Evolutionary conservation across 2,797 vertebrate species (phyloP).

Genomic region (Gymnothorax javanicus): DNA sequence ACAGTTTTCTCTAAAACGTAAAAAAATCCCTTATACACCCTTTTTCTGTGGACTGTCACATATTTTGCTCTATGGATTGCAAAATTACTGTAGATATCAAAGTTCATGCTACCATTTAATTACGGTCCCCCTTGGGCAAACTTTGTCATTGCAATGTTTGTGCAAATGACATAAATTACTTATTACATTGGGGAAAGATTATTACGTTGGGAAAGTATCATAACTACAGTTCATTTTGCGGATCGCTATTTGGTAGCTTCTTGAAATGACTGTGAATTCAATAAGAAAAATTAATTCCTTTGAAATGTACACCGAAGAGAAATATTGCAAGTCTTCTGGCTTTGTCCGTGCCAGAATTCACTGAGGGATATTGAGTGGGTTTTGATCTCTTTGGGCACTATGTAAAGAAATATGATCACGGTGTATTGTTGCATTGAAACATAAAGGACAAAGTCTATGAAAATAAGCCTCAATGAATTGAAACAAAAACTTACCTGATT

Average conservation of each 20-base stretch:
- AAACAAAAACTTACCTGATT: not conserved
- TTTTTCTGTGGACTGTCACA: too few relatives aligned
- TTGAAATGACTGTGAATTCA: not conserved
- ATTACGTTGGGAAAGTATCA: not conserved
- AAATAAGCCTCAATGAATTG: not conserved
- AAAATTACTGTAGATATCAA: not conserved
- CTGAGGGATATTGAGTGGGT: not conserved
- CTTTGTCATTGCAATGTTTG: not conserved
- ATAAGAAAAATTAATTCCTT: not conserved
- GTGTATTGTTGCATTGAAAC: constrained; percentile 3
- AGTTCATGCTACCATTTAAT: not conserved
- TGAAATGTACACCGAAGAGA: not conserved
- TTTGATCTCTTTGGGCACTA: not conserved
- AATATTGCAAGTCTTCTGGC: not conserved
- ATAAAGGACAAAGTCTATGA: not conserved
- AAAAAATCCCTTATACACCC: too few relatives aligned
- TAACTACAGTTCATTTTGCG: not conserved
- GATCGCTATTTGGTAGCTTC: not conserved
- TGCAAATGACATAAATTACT: not conserved
- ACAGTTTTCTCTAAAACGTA: too few relatives aligned
- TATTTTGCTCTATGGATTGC: not conserved
- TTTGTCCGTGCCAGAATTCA: not conserved
- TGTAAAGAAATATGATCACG: not conserved
- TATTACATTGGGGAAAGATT: not conserved
- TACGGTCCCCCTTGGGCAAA: not conserved